phyloP scores from a whole-genome alignment of 2,888 invertebrate species.

The Pristionchus mayeri region DNA sequence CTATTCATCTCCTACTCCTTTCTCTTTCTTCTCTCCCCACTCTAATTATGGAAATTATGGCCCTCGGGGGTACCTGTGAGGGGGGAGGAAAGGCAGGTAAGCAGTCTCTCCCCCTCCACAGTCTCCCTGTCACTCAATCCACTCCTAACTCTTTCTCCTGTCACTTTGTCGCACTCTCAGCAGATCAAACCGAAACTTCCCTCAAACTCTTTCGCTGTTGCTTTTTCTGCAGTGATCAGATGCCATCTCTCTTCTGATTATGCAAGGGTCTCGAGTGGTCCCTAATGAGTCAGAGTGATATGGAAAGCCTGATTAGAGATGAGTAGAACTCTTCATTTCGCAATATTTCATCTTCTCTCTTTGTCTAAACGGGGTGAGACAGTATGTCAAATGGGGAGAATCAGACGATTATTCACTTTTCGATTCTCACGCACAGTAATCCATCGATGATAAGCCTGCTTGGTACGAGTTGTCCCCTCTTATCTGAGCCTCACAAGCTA shows the following conservation, averaged over 20 bases:
- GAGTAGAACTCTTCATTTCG: too few species aligned
- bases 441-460: too few species aligned
- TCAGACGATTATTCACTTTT: too few species aligned
- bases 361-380: too few species aligned
- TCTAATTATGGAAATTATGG: slow-evolving; percentile 44
- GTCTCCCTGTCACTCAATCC: background rate
- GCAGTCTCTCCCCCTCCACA: background rate
- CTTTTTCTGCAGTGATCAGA: background rate
- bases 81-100: background rate
- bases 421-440: too few species aligned
- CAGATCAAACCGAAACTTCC: too few species aligned
- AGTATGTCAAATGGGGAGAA: too few species aligned
- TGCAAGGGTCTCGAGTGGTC: background rate
- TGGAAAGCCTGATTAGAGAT: too few species aligned
- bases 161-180: background rate
- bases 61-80: slow-evolving; percentile 36
- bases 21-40: background rate
- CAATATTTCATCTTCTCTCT: too few species aligned
- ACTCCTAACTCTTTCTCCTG: background rate
- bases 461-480: too few species aligned
- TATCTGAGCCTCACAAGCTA: too few species aligned
- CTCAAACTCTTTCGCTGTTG: background rate
- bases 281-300: background rate
- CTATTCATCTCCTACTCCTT: slow-evolving; percentile 34
- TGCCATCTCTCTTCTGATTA: background rate